Evolutionary conservation across 2,797 vertebrate genomes (phyloP).

Genomic region (Protonibea diacanthus): DNA sequence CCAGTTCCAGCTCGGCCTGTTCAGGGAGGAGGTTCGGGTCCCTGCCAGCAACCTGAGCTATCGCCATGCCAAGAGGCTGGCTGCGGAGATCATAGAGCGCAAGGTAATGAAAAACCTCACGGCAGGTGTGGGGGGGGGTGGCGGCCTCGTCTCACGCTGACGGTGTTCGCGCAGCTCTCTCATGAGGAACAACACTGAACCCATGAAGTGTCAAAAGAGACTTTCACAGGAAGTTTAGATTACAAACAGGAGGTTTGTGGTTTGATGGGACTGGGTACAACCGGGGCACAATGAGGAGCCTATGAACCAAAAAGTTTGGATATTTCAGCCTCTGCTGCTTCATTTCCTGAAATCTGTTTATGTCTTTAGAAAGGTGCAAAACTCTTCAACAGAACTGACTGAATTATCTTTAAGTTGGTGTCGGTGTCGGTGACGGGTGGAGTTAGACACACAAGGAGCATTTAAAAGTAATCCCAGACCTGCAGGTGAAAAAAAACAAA

Average conservation of each 20-base stretch:
- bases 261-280: background rate
- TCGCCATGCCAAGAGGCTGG: conserved; percentile 76
- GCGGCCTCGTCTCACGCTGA: background rate
- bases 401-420: too few relatives aligned
- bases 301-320: background rate
- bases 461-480: too few relatives aligned
- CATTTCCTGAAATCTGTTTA: too few relatives aligned
- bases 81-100: conserved; percentile 79
- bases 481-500: background rate
- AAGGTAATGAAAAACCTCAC: conserved; percentile 70
- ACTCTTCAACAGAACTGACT: too few relatives aligned
- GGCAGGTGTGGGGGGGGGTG: too few relatives aligned
- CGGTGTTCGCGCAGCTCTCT: too few relatives aligned
- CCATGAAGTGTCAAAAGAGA: background rate
- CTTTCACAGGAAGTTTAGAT: background rate
- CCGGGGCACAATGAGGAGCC: too few relatives aligned
- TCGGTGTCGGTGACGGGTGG: too few relatives aligned
- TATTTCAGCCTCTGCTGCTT: too few relatives aligned
- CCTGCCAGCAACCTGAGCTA: conserved; percentile 71
- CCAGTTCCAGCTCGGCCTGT: conserved; percentile 84
- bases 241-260: background rate
- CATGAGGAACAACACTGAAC: background rate
- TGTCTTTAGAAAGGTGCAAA: too few relatives aligned
- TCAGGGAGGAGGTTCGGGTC: conserved; percentile 78
- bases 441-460: too few relatives aligned